phyloP scores from a whole-genome alignment of 1,140 invertebrate genomes.

The Drosophila takahashii region DNA sequence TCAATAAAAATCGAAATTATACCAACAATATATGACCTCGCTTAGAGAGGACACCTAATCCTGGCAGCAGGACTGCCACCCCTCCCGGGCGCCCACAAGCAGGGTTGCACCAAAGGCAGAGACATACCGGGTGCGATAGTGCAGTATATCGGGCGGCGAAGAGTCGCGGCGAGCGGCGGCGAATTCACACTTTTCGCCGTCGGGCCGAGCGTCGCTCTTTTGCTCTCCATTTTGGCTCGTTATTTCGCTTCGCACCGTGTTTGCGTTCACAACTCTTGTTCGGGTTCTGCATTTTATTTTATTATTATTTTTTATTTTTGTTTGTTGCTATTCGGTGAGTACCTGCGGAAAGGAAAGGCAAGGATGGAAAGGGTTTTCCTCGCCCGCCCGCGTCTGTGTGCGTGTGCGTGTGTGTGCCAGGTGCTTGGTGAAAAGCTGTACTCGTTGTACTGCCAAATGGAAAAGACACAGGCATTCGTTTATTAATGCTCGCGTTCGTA shows the following conservation, averaged over 20 bases:
- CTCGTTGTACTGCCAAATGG: constrained; percentile 28
- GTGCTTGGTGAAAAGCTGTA: constrained; percentile 5
- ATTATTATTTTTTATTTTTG: constrained; percentile 81
- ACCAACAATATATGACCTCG: not conserved
- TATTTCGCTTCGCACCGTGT: constrained; percentile 81
- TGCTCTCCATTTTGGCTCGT: constrained; percentile 77
- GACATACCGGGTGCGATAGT: constrained; percentile 25
- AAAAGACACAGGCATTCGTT: constrained; percentile 48
- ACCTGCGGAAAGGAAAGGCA: constrained; percentile 8
- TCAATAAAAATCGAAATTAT: not conserved
- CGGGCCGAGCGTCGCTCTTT: constrained; percentile 37
- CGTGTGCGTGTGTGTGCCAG: not conserved
- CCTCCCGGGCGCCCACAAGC: not conserved
- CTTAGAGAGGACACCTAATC: not conserved
- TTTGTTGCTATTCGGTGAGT: constrained; percentile 60
- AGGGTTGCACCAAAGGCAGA: not conserved
- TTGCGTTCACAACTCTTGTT: constrained; percentile 81
- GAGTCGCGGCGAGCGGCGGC: constrained; percentile 54
- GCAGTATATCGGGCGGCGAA: constrained; percentile 15
- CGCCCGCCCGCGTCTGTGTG: not conserved
- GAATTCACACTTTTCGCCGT: constrained; percentile 24
- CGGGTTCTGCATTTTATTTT: constrained; percentile 83
- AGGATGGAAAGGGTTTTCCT: constrained; percentile 5
- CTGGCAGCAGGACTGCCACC: not conserved
- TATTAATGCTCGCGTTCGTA: constrained; percentile 62